Base-by-base conservation (phyloP, 2,113 vertebrate genomes). In the Scophthalmus maximus region DNA sequence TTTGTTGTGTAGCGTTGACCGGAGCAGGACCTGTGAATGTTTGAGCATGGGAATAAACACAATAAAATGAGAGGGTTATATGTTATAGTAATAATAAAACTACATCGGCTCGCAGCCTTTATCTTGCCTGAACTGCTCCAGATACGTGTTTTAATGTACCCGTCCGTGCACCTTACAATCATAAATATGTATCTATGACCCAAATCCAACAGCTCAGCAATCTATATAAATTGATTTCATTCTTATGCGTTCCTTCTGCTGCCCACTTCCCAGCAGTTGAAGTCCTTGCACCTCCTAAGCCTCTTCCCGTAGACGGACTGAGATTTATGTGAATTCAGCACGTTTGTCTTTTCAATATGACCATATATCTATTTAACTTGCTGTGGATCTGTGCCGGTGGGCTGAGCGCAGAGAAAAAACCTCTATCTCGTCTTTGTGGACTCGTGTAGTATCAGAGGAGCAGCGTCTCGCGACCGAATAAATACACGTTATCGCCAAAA, bases 311-410 rank as follows among this genome's bases (percentile, higher is more conserved):
- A 27, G 50, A 40, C 52, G 82, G 68, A 68, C 60, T 75, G 52
- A 53, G 60, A 71, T 78, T 62, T 63, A 67, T 75, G 61, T 76
- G 69, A 59, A 44, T 61, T 82, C 75, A 78, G 69, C 79, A 46
- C 55, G 57, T 72, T 57, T 55, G 46, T 71, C 20, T 32, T 62
- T 66, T 71, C 52, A 63, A n/a, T 30, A 27, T 6, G 25, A 23
- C 15, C 49, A 53, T 57, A 53, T 57, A 22, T 57, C 20, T 20
- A 34, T 34, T 30, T 73, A 38, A 66, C 36, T 61, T 71, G 55
- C 32, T 32, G 67, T 50, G 78, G 55, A 69, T 57, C 66, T 60
- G 60, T 40, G 55, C 60, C 29, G 47, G n/a, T n/a, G n/a, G n/a
- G 25, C 3, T 51, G 18, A 53, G 47, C 42, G 70, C 47, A 36